Evolutionary conservation across 2,888 invertebrate genomes (phyloP), one percentile per base, ranked within the genome.

Genomic region (Lasioglossum figueresi): DNA sequence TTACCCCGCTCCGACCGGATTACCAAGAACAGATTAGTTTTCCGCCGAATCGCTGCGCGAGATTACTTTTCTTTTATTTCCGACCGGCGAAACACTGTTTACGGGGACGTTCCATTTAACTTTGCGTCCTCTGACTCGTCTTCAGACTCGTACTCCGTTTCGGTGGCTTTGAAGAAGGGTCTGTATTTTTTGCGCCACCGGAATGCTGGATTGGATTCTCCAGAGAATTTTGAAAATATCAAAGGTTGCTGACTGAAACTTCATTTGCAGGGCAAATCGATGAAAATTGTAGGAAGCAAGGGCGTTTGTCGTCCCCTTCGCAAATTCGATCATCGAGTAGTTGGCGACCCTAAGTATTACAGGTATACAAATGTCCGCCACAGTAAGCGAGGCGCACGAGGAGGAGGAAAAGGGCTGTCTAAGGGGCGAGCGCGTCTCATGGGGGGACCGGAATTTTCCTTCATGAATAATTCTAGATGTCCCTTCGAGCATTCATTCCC

Each of bases 391-490:
- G 76, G 86, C 79, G 82, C 81, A 63, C 80, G 79, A 89, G 84
- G 80, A 80, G 79, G 76, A 66, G 27, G 14, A 27, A 27, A 31
- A 48, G 34, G 31, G 68, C 45, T 43, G 40, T 68, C 68, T 68
- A 68, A 68, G 68, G 23, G 37, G 59, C 2, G 45, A 19, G 66
- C 14, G 76, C 71, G n/a, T 56, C 74, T 43, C 72, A 79, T 76
- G 72, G 40, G 16, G 14, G 76, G 5, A 27, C 84, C 63, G 66
- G 86, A 90, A 87, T 87, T 84, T 86, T 89, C 82, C 85, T 91
- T 92, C 92, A 92, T 92, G 92, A 92, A 92, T 92, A 93, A 92
- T 93, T 92, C 93, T 73, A 84, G 76, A 74, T 81, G 89, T 87
- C 86, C 85, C 88, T 85, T 75, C 84, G 83, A 79, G 77, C 86